These are phyloP conservation scores for Autographa pulchrina DNA, from an alignment of 2,888 invertebrate genomes.

Conservation along the genomic window DNA sequence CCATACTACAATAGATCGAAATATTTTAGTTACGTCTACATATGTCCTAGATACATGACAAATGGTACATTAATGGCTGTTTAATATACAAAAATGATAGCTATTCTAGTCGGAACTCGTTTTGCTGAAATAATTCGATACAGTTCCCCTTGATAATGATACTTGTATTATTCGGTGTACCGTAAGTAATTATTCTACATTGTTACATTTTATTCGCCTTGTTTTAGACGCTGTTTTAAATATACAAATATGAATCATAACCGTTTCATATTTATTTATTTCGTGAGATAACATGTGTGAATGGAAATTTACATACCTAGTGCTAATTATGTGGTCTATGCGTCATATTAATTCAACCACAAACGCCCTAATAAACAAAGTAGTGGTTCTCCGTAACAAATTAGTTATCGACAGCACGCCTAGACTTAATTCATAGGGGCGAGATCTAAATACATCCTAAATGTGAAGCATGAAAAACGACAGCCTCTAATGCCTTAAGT, in stretches of 20 bases:
- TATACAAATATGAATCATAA: conserved; percentile 40
- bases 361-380: conserved; percentile 16
- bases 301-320: conserved; percentile 45
- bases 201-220: conserved; percentile 25
- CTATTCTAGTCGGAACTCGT: too few relatives aligned
- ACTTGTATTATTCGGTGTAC: neutral
- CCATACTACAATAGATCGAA: too few relatives aligned
- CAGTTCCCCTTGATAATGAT: neutral
- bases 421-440: too few relatives aligned
- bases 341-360: conserved; percentile 41
- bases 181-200: neutral
- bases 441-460: too few relatives aligned
- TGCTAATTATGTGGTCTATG: conserved; percentile 32
- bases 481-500: too few relatives aligned
- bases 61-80: too few relatives aligned
- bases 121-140: too few relatives aligned
- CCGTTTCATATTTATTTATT: conserved; percentile 35
- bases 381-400: conserved; percentile 24
- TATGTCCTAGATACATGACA: too few relatives aligned
- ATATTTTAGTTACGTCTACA: too few relatives aligned
- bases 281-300: conserved; percentile 47
- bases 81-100: too few relatives aligned
- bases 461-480: too few relatives aligned
- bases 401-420: neutral
- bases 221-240: conserved; percentile 21